A percentile compares a stretch with the other conserved stretches of the same genome.
Conservation (phyloP, 2,797 vertebrate genomes). For the Syngnathus rostellatus region DNA sequence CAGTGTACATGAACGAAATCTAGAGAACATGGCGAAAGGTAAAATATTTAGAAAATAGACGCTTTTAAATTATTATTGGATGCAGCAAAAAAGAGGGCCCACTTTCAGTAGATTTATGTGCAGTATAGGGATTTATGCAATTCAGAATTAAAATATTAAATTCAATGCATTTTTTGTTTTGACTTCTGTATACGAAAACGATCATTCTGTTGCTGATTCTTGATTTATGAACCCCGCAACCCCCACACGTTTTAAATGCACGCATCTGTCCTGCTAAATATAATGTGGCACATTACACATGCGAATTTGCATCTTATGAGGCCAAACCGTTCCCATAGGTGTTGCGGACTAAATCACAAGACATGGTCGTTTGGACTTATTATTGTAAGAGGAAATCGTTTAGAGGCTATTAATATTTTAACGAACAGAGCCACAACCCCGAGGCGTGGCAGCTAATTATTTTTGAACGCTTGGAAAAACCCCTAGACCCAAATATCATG, state of each 20-base stretch:
- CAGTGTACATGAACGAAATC: conserved; percentile 80
- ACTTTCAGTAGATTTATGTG: neutral
- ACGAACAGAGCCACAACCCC: conserved; percentile 66
- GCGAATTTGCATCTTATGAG: conserved; percentile 51
- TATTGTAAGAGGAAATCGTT: conserved; percentile 69
- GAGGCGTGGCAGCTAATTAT: conserved; percentile 73
- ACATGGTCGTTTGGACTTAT: conserved; percentile 65
- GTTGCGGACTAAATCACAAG: conserved; percentile 69
- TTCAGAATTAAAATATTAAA: too few species aligned
- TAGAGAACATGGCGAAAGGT: conserved; percentile 96
- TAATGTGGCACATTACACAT: conserved; percentile 31
- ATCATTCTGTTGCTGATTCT: neutral
- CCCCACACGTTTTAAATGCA: conserved; percentile 12
- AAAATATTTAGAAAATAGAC: conserved; percentile 5
- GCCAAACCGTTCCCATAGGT: conserved; percentile 61
- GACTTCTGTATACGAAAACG: neutral
- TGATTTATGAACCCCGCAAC: neutral
- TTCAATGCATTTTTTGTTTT: too few species aligned
- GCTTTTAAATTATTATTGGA: neutral
- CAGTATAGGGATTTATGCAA: too few species aligned
- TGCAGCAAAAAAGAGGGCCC: neutral
- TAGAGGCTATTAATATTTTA: conserved; percentile 74
- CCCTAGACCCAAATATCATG: conserved; percentile 65
- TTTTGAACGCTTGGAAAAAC: conserved; percentile 75
- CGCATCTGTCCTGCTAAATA: conserved; percentile 32